Evolutionary conservation across 2,888 invertebrate species (phyloP).

Genomic region (Syrphus vitripennis): DNA sequence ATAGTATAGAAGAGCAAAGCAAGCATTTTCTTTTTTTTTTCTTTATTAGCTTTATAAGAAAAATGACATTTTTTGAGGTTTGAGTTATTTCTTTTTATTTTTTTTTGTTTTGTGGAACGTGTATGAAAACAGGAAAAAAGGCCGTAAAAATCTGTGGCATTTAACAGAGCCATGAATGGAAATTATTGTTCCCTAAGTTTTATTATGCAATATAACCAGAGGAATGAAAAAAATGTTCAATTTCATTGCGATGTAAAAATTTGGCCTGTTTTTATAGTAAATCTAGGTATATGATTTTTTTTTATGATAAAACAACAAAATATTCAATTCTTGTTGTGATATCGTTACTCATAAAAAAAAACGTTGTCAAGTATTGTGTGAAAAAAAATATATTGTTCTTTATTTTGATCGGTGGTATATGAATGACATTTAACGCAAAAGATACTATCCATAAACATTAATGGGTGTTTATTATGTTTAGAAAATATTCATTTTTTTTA

Average conservation of each 20-base stretch:
- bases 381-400: background rate
- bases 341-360: background rate
- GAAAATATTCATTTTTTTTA: too few species aligned
- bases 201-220: conserved; percentile 42
- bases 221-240: conserved; percentile 19
- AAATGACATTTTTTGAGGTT: background rate
- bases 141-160: conserved; percentile 6
- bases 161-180: conserved; percentile 16
- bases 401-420: too few species aligned
- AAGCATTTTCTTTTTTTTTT: background rate
- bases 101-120: background rate
- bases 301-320: background rate
- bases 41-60: background rate
- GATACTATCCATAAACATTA: too few species aligned
- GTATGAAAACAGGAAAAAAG: background rate
- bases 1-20: too few species aligned
- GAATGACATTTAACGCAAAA: too few species aligned
- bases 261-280: background rate
- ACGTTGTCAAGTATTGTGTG: background rate
- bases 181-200: conserved; percentile 26
- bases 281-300: background rate
- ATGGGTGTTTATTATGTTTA: too few species aligned
- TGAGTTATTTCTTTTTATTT: background rate
- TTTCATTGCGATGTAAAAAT: background rate
- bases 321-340: background rate